Base-by-base conservation (phyloP, 2,797 vertebrate species). In the Hephaestus fuliginosus region DNA sequence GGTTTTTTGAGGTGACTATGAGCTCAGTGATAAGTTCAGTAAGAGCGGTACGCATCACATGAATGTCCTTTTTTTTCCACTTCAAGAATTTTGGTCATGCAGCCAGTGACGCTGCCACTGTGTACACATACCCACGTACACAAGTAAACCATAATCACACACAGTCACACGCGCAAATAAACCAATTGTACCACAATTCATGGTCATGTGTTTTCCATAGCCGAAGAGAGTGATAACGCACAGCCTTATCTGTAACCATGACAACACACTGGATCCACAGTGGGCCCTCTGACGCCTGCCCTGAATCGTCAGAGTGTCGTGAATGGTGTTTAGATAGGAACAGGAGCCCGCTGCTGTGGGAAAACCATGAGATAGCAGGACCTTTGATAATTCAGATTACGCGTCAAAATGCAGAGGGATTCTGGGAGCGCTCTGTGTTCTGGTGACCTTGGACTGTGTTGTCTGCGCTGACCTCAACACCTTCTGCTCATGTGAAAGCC, bases 231-330 rank as follows among this genome's bases (percentile, higher is more conserved):
- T 28, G 87, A 91, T 89, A 89, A 88, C 72, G 33, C 75, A 78
- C 73, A 60, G 53, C 67, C 89, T 89, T 89, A 92, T 92, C 88
- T 57, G 90, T 88, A 83, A 88, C 90, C 86, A 86, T 88, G 90
- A 81, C 82, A 85, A 90, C 84, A 20, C 57, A 39, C 77, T 75
- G 60, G 75, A 87, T 87, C 71, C 83, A 81, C 61, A 8, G 64
- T 53, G 58, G 82, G 63, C 75, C 70, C 78, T 88, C 76, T 86
- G 88, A 91, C 66, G 81, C 80, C 68, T 58, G 79, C 67, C 85
- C 83, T 86, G 88, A 84, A 86, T 82, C 28, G 28, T 77, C 70
- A 58, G 77, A 83, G 86, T 83, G 86, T 60, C 3, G 41, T 82
- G 86, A 91, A 88, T 77, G 80, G 76, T 66, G 79, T 80, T 72